These are phyloP conservation scores for Icerya purchasi DNA, from an alignment of 2,888 invertebrate genomes.

Conservation along the genomic window DNA sequence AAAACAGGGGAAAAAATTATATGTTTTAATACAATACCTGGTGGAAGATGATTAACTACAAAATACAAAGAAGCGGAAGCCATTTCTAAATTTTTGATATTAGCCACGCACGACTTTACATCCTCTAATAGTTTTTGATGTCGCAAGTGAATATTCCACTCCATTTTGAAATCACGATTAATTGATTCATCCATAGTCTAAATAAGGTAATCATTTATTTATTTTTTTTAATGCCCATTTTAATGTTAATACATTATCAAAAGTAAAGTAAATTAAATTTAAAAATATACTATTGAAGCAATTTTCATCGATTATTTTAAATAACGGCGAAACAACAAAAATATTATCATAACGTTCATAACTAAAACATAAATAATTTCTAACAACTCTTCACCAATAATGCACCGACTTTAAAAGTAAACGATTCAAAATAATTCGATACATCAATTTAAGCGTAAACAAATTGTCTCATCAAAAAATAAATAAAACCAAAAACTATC, in stretches of 20 bases:
- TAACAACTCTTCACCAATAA: neutral
- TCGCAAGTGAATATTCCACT: slow-evolving; percentile 24
- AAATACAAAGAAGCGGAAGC: slow-evolving; percentile 26
- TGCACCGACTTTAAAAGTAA: neutral
- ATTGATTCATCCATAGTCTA: slow-evolving; percentile 13
- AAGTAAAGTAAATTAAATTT: too few relatives aligned
- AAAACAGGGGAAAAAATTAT: neutral
- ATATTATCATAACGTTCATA: too few relatives aligned
- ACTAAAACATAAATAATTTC: neutral
- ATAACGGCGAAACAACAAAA: too few relatives aligned
- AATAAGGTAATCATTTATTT: too few relatives aligned
- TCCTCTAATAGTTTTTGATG: slow-evolving; percentile 24
- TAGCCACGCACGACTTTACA: slow-evolving; percentile 25
- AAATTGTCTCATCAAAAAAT: slow-evolving; percentile 1
- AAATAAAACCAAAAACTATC: neutral
- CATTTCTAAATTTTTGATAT: slow-evolving; percentile 24
- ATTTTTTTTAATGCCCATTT: too few relatives aligned
- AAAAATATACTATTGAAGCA: too few relatives aligned
- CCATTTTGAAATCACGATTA: slow-evolving; percentile 7
- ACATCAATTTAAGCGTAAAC: slow-evolving; percentile 1
- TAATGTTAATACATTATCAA: too few relatives aligned
- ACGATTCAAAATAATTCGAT: neutral
- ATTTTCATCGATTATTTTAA: too few relatives aligned
- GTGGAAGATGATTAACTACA: slow-evolving; percentile 26
- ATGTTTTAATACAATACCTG: slow-evolving; percentile 19